Conservation (phyloP, 2,888 invertebrate species). For the Epinotia bilunana region DNA sequence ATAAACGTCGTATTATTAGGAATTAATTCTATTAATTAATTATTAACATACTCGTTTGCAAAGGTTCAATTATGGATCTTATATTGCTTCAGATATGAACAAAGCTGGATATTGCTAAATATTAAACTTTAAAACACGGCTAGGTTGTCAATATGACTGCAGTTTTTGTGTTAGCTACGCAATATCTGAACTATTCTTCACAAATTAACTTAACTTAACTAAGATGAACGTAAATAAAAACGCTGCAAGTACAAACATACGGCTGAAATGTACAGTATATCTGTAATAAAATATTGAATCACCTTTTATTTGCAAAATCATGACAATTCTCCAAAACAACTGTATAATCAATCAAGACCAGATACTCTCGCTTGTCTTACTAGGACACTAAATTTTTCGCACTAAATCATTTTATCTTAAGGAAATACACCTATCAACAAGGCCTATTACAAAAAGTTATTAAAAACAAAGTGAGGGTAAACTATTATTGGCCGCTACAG, state of each 20-base stretch:
- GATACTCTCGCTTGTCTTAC: too few species aligned
- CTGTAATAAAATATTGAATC: too few species aligned
- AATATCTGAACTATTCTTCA: background rate
- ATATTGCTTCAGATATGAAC: background rate
- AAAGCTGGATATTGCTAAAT: background rate
- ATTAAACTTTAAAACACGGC: background rate
- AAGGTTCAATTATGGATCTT: constrained; percentile 3
- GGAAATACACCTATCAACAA: background rate
- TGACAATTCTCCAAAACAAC: too few species aligned
- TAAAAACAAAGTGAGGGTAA: background rate
- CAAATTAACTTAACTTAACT: too few species aligned
- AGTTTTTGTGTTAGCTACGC: too few species aligned
- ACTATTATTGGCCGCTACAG: background rate
- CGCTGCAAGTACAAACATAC: too few species aligned
- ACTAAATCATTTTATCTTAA: background rate
- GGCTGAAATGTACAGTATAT: too few species aligned
- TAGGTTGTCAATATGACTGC: too few species aligned
- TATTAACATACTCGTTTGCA: constrained; percentile 24
- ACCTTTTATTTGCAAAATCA: too few species aligned
- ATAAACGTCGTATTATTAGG: constrained; percentile 5
- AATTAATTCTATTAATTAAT: constrained; percentile 20
- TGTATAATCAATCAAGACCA: too few species aligned
- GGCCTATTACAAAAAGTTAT: background rate
- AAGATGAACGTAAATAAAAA: too few species aligned
- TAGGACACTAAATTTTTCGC: too few species aligned